phyloP scores from a whole-genome alignment of 92 coral and sea anemone species.

The Montipora capitata region DNA sequence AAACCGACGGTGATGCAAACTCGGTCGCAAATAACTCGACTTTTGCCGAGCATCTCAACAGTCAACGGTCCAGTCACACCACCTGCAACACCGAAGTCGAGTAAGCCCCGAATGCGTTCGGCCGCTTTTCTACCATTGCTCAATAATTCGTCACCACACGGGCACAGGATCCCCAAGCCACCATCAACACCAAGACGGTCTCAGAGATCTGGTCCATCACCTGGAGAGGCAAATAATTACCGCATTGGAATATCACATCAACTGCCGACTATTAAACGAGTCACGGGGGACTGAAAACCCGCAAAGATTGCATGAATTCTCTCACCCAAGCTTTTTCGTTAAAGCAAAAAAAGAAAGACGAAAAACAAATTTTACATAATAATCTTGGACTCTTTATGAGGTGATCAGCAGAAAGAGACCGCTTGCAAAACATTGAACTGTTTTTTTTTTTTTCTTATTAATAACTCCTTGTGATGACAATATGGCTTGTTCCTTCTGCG shows the following conservation, averaged over 20 bases:
- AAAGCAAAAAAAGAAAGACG: too few relatives aligned
- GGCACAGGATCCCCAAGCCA: background rate
- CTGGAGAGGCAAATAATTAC: too few relatives aligned
- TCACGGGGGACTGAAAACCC: background rate
- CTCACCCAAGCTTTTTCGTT: background rate
- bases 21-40: background rate
- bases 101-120: background rate
- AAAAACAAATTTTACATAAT: background rate
- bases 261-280: background rate
- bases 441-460: too few relatives aligned
- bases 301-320: background rate
- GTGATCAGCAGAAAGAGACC: too few relatives aligned
- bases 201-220: background rate
- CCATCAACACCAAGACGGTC: conserved; percentile 6
- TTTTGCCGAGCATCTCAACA: background rate
- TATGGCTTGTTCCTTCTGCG: too few relatives aligned
- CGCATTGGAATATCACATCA: too few relatives aligned
- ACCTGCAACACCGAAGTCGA: conserved; percentile 6
- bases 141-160: background rate
- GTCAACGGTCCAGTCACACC: background rate
- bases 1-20: background rate
- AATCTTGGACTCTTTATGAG: background rate
- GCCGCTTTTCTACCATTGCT: background rate
- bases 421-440: too few relatives aligned
- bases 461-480: too few relatives aligned